Evolutionary conservation across 2,797 vertebrate species (phyloP).

Genomic region (Pelodytes ibericus): DNA sequence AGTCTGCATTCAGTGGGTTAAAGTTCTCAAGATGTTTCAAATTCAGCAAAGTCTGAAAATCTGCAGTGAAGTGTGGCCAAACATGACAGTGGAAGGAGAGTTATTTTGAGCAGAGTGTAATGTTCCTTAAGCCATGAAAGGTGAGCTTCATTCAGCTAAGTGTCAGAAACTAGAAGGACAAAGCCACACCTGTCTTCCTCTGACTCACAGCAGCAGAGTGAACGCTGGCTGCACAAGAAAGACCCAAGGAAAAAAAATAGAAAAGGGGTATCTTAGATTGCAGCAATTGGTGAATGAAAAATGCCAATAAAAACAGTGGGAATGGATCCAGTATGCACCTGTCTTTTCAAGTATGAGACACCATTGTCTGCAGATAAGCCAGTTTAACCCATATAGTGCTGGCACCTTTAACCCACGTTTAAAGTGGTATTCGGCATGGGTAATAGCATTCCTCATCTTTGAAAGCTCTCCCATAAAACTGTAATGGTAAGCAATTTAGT

Average conservation of each 20-base stretch:
- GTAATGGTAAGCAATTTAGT: too few relatives aligned
- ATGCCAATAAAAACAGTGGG: conserved; percentile 59
- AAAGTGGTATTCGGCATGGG: too few relatives aligned
- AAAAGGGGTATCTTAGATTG: conserved; percentile 51
- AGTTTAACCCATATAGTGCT: background rate
- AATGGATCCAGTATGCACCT: conserved; percentile 60
- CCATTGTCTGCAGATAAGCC: conserved; percentile 31
- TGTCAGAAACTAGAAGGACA: conserved; percentile 51
- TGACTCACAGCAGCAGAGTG: conserved; percentile 30
- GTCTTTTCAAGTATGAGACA: conserved; percentile 54
- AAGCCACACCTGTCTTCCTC: conserved; percentile 59
- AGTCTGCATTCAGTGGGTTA: background rate
- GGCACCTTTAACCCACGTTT: too few relatives aligned
- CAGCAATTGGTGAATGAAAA: conserved; percentile 57
- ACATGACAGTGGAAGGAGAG: conserved; percentile 48
- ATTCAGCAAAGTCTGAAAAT: conserved; percentile 24
- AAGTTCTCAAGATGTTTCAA: conserved; percentile 13
- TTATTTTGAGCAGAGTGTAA: conserved; percentile 54
- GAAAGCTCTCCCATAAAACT: too few relatives aligned
- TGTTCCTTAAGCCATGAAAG: conserved; percentile 60
- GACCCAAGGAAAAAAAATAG: background rate
- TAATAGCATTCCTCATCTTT: too few relatives aligned
- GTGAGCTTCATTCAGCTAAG: conserved; percentile 52
- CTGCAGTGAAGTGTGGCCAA: conserved; percentile 51
- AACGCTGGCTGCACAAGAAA: conserved; percentile 39